Evolutionary conservation across 2,888 invertebrate species (phyloP), one percentile per base, ranked within the genome.

Genomic region (Acanthococcus lagerstroemiae): DNA sequence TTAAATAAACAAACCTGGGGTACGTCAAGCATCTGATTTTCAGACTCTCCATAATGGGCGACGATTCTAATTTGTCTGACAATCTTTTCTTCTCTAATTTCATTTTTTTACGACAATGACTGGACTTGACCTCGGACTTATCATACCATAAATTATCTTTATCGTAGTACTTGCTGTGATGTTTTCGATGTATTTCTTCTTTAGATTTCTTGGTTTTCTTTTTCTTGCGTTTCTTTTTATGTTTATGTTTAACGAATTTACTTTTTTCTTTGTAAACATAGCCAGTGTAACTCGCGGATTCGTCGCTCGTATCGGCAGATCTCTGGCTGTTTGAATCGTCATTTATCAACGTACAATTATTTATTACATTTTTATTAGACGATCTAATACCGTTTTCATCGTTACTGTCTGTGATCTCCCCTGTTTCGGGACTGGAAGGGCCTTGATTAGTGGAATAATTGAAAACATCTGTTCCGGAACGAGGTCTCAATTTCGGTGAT

Each of bases 341-440:
- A 37, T 37, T 37, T 37, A 37, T n/a, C 37, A 9, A 15, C 37
- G 37, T 37, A n/a, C 37, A 3, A 37, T 37, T 37, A n/a, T 37
- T 37, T 37, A 37, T n/a, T 9, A 15, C 17, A 24, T 44, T 22
- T 3, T 26, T 45, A 7, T 58, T 46, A 21, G 4, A 9, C 21
- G 50, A 50, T 17, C 12, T 21, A 15, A 25, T 58, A n/a, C 46
- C 37, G n/a, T 15, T n/a, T 37, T 3, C n/a, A 37, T 37, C n/a
- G n/a, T 1, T 37, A n/a, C 37, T 61, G 45, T 69, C 69, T 74
- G 87, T 88, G 72, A 91, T 88, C 80, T 92, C 92, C 67, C 91
- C 92, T 50, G 90, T 88, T 80, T 93, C 92, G 1, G 90, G 89
- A 74, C 87, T 91, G 30, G 54, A 54, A 22, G 22, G 21, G 15